Evolutionary conservation across 2,888 invertebrate genomes (phyloP).

Genomic region (Agonum fuliginosum): DNA sequence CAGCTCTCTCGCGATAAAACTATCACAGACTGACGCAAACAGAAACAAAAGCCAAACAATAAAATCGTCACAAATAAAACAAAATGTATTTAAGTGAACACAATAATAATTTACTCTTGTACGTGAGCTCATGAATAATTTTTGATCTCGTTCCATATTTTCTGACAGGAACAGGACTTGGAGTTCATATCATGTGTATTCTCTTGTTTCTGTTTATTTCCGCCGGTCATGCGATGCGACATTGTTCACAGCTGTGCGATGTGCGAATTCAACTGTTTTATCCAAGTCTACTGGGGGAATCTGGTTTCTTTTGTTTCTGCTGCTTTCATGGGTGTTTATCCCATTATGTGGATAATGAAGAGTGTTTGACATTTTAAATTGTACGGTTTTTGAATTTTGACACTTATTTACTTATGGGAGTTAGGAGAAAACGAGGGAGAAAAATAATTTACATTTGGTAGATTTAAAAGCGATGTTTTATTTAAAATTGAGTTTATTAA

Average conservation of each 20-base stretch:
- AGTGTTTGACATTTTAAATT: too few species aligned
- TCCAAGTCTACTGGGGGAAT: slow-evolving; percentile 16
- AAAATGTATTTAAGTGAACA: slow-evolving; percentile 2
- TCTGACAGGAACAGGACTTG: slow-evolving; percentile 7
- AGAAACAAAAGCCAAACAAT: slow-evolving; percentile 1
- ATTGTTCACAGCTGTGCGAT: slow-evolving; percentile 3
- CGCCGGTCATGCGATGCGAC: slow-evolving; percentile 24
- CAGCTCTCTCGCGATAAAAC: too few species aligned
- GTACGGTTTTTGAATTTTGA: too few species aligned
- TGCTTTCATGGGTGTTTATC: background rate
- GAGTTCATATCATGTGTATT: slow-evolving; percentile 18
- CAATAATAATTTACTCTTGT: slow-evolving; percentile 27
- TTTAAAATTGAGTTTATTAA: too few species aligned
- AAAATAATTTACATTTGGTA: too few species aligned
- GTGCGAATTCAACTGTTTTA: slow-evolving; percentile 19
- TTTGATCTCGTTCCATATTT: slow-evolving; percentile 4
- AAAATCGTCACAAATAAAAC: slow-evolving; percentile 13
- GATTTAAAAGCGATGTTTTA: too few species aligned
- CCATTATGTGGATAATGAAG: too few species aligned
- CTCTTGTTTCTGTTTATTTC: slow-evolving; percentile 42
- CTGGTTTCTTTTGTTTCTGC: slow-evolving; percentile 16
- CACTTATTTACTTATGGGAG: too few species aligned
- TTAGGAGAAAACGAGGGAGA: too few species aligned
- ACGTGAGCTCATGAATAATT: slow-evolving; percentile 18
- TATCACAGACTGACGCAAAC: background rate